These are phyloP conservation scores for Carassius carassius DNA, from an alignment of 2,113 vertebrate genomes.

Conservation along the genomic window DNA sequence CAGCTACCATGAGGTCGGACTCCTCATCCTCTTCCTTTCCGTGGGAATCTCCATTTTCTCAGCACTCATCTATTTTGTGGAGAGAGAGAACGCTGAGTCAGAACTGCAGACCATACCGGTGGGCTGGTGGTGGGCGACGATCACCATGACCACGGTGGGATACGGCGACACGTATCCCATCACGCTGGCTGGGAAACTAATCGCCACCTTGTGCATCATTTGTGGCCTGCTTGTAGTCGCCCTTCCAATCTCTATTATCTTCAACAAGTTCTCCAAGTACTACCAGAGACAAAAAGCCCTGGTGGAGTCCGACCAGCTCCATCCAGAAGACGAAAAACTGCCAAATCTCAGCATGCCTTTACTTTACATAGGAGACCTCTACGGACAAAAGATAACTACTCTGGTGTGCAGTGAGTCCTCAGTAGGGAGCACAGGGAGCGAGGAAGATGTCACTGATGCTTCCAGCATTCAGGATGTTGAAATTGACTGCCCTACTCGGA, in stretches of 20 bases:
- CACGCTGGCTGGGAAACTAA: slow-evolving; percentile 85
- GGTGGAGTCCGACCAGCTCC: slow-evolving; percentile 76
- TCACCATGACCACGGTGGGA: slow-evolving; percentile 97
- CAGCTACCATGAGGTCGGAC: slow-evolving; percentile 89
- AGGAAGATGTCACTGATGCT: slow-evolving; percentile 84
- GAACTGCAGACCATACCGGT: slow-evolving; percentile 87
- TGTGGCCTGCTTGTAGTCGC: slow-evolving; percentile 94
- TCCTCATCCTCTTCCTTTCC: slow-evolving; percentile 89
- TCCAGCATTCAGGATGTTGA: slow-evolving; percentile 89
- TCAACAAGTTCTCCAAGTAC: slow-evolving; percentile 96
- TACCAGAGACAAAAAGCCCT: slow-evolving; percentile 85
- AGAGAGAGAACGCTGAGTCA: slow-evolving; percentile 84
- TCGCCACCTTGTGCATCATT: slow-evolving; percentile 88
- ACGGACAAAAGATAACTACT: slow-evolving; percentile 85
- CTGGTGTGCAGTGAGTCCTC: slow-evolving; percentile 84
- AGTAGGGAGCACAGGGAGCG: slow-evolving; percentile 78
- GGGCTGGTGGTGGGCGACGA: slow-evolving; percentile 99
- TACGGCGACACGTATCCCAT: slow-evolving; percentile 93
- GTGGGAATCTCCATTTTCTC: slow-evolving; percentile 95
- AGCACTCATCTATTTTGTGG: slow-evolving; percentile 89
- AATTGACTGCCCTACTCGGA: slow-evolving; percentile 52
- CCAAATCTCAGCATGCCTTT: slow-evolving; percentile 82
- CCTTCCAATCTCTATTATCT: slow-evolving; percentile 95
- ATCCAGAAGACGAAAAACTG: slow-evolving; percentile 72
- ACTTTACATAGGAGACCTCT: slow-evolving; percentile 90